These are phyloP conservation scores for Hippocampus zosterae DNA, from an alignment of 2,113 vertebrate species.

Conservation along the genomic window DNA sequence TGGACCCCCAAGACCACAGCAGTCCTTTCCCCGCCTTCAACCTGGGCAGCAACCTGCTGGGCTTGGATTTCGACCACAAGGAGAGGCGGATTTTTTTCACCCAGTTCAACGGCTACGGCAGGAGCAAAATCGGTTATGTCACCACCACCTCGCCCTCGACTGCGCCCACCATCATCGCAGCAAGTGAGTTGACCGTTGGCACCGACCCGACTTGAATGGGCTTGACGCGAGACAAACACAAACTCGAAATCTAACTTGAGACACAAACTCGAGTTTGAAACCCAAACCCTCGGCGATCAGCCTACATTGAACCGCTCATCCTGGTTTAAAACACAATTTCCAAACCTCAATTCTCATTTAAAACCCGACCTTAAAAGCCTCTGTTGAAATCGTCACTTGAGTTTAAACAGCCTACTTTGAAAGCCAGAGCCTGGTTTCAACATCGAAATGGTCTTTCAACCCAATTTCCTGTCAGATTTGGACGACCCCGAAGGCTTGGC, in stretches of 20 bases:
- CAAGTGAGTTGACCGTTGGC: conserved; percentile 67
- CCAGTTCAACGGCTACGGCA: conserved; percentile 65
- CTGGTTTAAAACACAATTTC: too few species aligned
- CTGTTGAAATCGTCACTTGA: too few species aligned
- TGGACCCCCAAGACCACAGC: conserved; percentile 83
- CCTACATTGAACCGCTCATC: too few species aligned
- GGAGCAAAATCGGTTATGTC: conserved; percentile 82
- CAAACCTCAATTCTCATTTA: too few species aligned
- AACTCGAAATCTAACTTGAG: too few species aligned
- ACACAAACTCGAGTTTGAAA: too few species aligned
- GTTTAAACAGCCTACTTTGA: too few species aligned
- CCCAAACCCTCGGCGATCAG: too few species aligned
- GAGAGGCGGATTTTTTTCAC: conserved; percentile 83
- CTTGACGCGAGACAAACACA: too few species aligned
- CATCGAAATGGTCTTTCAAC: neutral
- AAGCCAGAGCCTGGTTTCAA: neutral
- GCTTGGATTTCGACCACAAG: conserved; percentile 80
- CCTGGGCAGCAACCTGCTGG: conserved; percentile 71
- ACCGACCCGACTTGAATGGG: too few species aligned
- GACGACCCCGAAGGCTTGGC: conserved; percentile 83
- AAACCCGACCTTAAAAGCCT: too few species aligned
- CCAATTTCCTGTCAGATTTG: conserved; percentile 69
- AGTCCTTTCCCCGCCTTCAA: conserved; percentile 74
- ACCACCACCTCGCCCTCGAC: conserved; percentile 62
- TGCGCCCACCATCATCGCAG: conserved; percentile 72